Evolutionary conservation across 2,888 invertebrate genomes (phyloP), one percentile per base, ranked within the genome.

Genomic region (Caradrina clavipalpis): DNA sequence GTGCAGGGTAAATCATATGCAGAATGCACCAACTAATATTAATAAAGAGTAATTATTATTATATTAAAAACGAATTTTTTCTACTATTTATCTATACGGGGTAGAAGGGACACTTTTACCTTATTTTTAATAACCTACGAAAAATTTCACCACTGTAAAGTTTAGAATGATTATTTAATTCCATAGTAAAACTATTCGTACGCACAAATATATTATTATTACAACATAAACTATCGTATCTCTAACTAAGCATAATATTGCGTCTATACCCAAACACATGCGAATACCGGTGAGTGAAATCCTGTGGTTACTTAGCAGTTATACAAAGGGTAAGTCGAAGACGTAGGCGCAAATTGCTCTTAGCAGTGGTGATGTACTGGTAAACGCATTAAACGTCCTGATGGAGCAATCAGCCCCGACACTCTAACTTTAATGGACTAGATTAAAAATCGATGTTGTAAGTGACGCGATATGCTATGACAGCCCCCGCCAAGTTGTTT

Each of bases 381-480:
- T 90, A 91, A 91, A 87, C 86, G 90, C 86, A 91, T 93, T 93
- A 93, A 66, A 88, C 76, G 62, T 68, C 82, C 88, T 90, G 91
- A 92, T 91, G 90, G 88, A 88, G 91, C 91, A 90, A 92, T 93
- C 91, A 91, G 82, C 83, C 83, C 85, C 88, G 86, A 87, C 88
- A 90, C 91, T 91, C 90, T 87, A 87, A 90, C 88, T 88, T 90
- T 90, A 92, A 92, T 92, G 87, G 87, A 78, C 67, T 89, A 88
- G 80, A 92, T 91, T 89, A 91, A 91, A 93, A 92, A 91, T 92
- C 91, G 87, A 92, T 91, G 87, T 75, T 69, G 81, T 78, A 75
- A 84, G 76, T 79, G 71, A 81, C 45, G 80, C 58, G 73, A 73
- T 78, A 71, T 73, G 53, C 68, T 54, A 67, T 67, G 65, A 63